Conservation (phyloP, 2,113 vertebrate species). For the Mohoua ochrocephala region DNA sequence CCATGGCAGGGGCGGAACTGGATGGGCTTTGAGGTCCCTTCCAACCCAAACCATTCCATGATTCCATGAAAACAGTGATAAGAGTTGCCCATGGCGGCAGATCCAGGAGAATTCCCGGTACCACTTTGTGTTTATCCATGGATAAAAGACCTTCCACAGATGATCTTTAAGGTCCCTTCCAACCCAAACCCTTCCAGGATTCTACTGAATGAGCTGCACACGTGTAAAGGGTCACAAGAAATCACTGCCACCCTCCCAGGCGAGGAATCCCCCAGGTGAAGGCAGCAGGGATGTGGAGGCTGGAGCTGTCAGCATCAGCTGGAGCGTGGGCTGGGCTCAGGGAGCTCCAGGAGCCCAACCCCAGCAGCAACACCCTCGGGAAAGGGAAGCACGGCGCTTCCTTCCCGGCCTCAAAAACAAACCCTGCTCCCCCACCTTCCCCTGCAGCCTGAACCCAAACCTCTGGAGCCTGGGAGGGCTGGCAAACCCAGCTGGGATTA, state of each 20-base stretch:
- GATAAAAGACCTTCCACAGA: too few species aligned
- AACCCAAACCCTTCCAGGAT: neutral
- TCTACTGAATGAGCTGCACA: neutral
- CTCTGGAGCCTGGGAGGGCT: neutral
- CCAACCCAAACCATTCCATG: neutral
- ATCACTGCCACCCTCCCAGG: neutral
- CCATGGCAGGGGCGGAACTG: neutral
- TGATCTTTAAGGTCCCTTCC: too few species aligned
- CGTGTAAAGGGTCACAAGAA: neutral
- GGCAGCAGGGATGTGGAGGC: neutral
- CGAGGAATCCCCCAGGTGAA: neutral
- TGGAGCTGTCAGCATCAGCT: neutral
- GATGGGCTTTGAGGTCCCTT: neutral
- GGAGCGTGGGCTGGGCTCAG: neutral
- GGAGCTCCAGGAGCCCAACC: neutral
- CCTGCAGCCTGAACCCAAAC: neutral
- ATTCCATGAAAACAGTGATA: too few species aligned
- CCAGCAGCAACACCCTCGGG: neutral
- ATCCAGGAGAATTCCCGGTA: too few species aligned
- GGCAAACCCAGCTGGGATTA: neutral
- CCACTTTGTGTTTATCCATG: too few species aligned
- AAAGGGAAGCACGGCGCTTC: neutral
- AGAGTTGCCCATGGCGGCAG: too few species aligned
- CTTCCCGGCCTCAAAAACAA: slow-evolving; percentile 1
- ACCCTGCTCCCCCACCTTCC: neutral